Conservation (phyloP, 2,113 vertebrate species). For the Phycodurus eques region DNA sequence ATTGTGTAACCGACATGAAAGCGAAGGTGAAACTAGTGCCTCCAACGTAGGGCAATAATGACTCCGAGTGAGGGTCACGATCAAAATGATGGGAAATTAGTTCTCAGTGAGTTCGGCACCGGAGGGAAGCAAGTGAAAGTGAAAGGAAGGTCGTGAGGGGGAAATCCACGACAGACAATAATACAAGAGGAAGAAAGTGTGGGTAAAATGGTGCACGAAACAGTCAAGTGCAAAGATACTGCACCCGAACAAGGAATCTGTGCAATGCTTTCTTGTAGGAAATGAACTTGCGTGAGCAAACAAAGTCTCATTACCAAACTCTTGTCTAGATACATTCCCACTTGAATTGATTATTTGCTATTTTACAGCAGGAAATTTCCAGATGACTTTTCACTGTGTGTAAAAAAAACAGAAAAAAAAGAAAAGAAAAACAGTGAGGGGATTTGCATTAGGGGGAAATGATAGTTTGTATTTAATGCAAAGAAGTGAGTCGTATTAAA, state of each 20-base stretch:
- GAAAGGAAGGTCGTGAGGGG: constrained; percentile 24
- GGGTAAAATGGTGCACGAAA: neutral
- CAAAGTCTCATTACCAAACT: neutral
- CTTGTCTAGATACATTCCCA: neutral
- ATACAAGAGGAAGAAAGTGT: neutral
- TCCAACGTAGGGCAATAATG: constrained; percentile 51
- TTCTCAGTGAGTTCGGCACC: constrained; percentile 22
- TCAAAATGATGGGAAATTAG: constrained; percentile 40
- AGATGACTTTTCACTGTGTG: neutral
- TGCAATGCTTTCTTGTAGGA: neutral
- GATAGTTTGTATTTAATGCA: too few relatives aligned
- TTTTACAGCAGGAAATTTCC: constrained; percentile 2
- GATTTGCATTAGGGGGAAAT: neutral
- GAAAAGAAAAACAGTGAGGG: neutral
- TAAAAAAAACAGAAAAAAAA: too few relatives aligned
- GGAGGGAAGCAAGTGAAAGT: constrained; percentile 20
- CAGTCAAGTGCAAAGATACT: neutral
- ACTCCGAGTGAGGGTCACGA: constrained; percentile 22
- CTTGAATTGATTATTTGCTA: neutral
- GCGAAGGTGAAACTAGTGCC: constrained; percentile 44
- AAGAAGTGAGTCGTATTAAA: too few relatives aligned
- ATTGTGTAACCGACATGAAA: constrained; percentile 12
- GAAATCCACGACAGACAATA: constrained; percentile 27
- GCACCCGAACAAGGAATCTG: constrained; percentile 15
- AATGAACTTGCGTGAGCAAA: neutral